Conservation (phyloP, 2,797 vertebrate genomes). For the Spinibarbus caldwelli region DNA sequence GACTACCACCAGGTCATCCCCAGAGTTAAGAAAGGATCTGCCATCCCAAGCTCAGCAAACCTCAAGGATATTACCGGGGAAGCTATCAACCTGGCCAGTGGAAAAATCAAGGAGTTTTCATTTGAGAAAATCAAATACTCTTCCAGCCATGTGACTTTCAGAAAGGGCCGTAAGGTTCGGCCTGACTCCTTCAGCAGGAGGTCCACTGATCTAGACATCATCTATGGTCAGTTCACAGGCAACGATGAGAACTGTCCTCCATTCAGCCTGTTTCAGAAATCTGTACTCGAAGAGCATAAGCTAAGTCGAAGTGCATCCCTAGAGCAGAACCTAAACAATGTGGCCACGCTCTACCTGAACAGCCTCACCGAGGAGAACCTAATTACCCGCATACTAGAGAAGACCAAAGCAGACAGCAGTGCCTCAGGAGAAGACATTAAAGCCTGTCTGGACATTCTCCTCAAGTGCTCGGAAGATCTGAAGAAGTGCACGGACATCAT, state of each 20-base stretch:
- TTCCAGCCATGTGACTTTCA: constrained; percentile 88
- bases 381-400: constrained; percentile 93
- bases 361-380: constrained; percentile 91
- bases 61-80: constrained; percentile 98
- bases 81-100: constrained; percentile 97
- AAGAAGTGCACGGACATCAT: constrained; percentile 99
- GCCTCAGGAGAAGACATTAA: constrained; percentile 95
- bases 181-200: constrained; percentile 93
- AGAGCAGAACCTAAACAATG: constrained; percentile 82
- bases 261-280: constrained; percentile 80
- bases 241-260: constrained; percentile 91
- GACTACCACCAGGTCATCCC: constrained; percentile 77
- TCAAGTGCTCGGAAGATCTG: constrained; percentile 98
- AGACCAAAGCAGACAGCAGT: constrained; percentile 88
- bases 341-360: constrained; percentile 83
- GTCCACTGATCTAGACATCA: constrained; percentile 94
- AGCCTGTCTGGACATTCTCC: constrained; percentile 94
- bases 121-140: constrained; percentile 94
- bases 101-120: constrained; percentile 99
- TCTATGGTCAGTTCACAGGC: constrained; percentile 87
- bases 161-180: constrained; percentile 95
- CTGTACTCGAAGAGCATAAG: constrained; percentile 84
- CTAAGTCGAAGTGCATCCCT: constrained; percentile 79
- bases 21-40: constrained; percentile 78
- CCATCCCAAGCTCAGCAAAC: constrained; percentile 81